A percentile compares a stretch with the other conserved stretches of the same genome.
These are phyloP conservation scores for Cataglyphis cursor DNA, from an alignment of 2,888 invertebrate genomes.

Conservation along the genomic window DNA sequence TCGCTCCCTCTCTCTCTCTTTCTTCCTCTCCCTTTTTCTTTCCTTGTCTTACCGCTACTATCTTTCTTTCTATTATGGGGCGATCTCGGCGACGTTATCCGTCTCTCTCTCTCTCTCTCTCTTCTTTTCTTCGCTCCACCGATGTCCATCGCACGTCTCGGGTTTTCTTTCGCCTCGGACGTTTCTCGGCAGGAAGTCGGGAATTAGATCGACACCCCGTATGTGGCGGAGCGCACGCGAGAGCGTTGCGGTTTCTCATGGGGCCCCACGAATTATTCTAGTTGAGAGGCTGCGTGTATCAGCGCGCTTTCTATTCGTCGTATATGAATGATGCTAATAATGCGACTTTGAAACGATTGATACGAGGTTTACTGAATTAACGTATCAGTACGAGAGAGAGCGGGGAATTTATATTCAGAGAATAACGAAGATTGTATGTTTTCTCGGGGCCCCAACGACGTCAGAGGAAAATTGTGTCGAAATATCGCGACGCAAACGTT, in stretches of 20 bases:
- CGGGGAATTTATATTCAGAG: neutral
- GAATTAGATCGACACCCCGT: constrained; percentile 47
- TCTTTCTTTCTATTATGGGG: constrained; percentile 15
- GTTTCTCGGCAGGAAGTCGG: constrained; percentile 2
- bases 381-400: neutral
- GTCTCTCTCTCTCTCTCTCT: neutral
- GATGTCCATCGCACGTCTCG: constrained; percentile 60
- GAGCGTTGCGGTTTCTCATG: constrained; percentile 28
- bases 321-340: neutral
- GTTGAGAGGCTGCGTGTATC: neutral
- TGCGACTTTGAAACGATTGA: neutral
- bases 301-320: neutral
- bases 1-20: constrained; percentile 24
- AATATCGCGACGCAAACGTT: neutral
- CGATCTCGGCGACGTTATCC: constrained; percentile 4
- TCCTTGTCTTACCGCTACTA: neutral
- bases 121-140: constrained; percentile 39
- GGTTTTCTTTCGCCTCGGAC: constrained; percentile 53
- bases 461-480: neutral
- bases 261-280: neutral
- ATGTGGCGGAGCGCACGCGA: constrained; percentile 22
- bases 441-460: neutral
- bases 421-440: neutral
- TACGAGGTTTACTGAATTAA: neutral
- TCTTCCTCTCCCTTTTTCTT: neutral